phyloP scores from a whole-genome alignment of 2,888 invertebrate species.

The Lapara coniferarum region DNA sequence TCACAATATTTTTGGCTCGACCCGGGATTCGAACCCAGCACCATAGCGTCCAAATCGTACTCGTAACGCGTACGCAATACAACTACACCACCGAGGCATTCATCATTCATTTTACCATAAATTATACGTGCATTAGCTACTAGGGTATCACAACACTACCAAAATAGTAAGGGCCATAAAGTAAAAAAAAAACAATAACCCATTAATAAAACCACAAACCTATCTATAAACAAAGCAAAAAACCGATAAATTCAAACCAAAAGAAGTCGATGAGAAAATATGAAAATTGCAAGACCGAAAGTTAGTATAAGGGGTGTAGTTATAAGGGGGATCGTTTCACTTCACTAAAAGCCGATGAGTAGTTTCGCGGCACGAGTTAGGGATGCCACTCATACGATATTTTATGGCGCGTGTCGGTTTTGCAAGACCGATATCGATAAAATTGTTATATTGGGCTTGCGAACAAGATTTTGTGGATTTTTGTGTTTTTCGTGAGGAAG shows the following conservation, averaged over 20 bases:
- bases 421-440: conserved; percentile 14
- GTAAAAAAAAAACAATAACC: background rate
- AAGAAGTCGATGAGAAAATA: conserved; percentile 46
- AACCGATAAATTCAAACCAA: conserved; percentile 40
- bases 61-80: no score
- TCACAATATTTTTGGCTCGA: no score
- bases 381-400: conserved; percentile 19
- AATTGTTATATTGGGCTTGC: background rate
- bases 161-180: background rate
- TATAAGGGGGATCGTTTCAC: conserved; percentile 33
- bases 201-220: background rate
- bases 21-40: no score
- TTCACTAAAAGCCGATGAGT: conserved; percentile 28
- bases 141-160: no score
- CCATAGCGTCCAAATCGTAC: no score
- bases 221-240: background rate
- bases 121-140: no score
- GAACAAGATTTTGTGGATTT: background rate
- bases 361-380: conserved; percentile 14
- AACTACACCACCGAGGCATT: no score
- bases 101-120: no score
- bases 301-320: conserved; percentile 33
- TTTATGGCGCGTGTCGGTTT: conserved; percentile 17
- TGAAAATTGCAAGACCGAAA: conserved; percentile 48
- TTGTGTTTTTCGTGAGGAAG: background rate